These are phyloP conservation scores for Diceros bicornis DNA, from an alignment of 2,797 vertebrate species.

Conservation along the genomic window DNA sequence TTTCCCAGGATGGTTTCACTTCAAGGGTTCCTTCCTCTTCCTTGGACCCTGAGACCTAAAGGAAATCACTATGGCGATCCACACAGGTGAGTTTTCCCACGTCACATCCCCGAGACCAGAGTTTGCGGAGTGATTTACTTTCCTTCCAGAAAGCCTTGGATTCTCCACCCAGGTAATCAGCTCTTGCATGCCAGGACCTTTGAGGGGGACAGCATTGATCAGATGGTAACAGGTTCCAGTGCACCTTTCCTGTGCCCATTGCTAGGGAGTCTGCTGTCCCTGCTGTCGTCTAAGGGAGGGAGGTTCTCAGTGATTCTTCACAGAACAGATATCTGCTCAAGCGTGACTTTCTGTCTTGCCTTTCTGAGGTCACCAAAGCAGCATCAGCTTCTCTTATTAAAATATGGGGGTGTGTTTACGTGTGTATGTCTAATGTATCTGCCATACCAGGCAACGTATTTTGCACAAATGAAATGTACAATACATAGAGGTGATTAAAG, in stretches of 20 bases:
- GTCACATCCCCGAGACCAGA: not conserved
- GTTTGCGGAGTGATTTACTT: not conserved
- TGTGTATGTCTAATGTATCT: not conserved
- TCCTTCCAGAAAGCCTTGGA: not conserved
- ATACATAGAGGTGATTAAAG: not conserved
- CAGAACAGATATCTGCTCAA: not conserved
- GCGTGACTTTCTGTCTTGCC: not conserved
- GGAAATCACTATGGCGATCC: not conserved
- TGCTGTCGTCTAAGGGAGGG: not conserved
- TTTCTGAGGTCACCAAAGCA: not conserved
- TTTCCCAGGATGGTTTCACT: not conserved
- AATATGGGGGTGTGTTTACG: not conserved
- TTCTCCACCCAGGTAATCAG: not conserved
- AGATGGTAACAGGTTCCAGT: not conserved
- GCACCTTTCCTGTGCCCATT: not conserved
- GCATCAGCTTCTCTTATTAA: not conserved
- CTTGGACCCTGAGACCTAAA: not conserved
- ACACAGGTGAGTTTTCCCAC: not conserved
- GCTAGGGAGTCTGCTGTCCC: not conserved
- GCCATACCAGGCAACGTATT: not conserved
- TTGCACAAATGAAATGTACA: constrained; percentile 5
- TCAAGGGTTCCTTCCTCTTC: not conserved
- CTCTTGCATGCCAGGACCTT: not conserved
- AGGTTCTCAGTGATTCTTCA: not conserved
- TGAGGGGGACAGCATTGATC: not conserved